Evolutionary conservation across 2,888 invertebrate species (phyloP).

Genomic region (Coenonympha arcania): DNA sequence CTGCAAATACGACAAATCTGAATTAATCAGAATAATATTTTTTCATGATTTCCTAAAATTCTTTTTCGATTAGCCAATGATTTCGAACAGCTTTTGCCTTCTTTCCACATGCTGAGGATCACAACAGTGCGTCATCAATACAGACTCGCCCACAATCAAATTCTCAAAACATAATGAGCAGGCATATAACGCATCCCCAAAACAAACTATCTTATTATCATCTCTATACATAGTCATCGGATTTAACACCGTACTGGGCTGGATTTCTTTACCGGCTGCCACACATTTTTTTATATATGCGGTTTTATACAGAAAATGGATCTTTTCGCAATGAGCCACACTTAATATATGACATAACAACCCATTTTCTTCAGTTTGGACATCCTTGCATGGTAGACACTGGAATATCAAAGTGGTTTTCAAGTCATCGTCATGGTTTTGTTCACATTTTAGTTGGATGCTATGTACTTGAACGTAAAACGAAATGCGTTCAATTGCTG

Average conservation of each 20-base stretch:
- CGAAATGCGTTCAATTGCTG: constrained; percentile 60
- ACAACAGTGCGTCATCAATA: constrained; percentile 57
- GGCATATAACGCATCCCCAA: constrained; percentile 62
- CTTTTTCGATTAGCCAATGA: constrained; percentile 47
- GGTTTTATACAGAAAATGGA: constrained; percentile 65
- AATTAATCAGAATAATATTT: too few relatives aligned
- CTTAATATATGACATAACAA: constrained; percentile 54
- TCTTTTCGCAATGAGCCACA: constrained; percentile 56
- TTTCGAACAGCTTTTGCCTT: constrained; percentile 44
- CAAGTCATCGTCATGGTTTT: constrained; percentile 36
- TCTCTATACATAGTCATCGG: constrained; percentile 67
- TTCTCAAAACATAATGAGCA: constrained; percentile 64
- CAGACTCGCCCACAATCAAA: constrained; percentile 57
- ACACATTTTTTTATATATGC: constrained; percentile 66
- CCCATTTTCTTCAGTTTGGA: constrained; percentile 50
- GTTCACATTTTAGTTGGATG: constrained; percentile 51
- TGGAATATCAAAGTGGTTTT: constrained; percentile 47
- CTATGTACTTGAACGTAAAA: constrained; percentile 67
- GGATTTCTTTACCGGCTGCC: constrained; percentile 53
- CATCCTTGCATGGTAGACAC: constrained; percentile 51
- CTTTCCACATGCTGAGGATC: constrained; percentile 47
- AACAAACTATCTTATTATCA: constrained; percentile 66
- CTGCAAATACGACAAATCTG: too few relatives aligned
- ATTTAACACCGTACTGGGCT: constrained; percentile 62
- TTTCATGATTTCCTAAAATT: constrained; percentile 23